A percentile compares a stretch with the other conserved stretches of the same genome.
Conservation (phyloP, 2,888 invertebrate genomes). For the Drosophila emarginata region DNA sequence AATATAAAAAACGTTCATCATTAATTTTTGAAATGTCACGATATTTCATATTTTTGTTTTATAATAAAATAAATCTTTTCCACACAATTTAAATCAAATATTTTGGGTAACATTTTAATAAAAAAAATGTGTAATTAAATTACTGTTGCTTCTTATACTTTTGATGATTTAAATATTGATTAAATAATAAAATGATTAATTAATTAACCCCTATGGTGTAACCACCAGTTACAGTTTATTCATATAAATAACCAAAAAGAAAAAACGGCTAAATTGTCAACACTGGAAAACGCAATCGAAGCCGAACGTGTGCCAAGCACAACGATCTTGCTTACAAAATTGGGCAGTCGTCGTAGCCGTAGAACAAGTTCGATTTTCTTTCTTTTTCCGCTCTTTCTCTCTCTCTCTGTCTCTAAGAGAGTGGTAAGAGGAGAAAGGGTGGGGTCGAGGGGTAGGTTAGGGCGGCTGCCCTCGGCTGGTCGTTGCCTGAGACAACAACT, state of each 20-base stretch:
- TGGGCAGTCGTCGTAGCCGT: slow-evolving; percentile 40
- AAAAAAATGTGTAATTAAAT: too few relatives aligned
- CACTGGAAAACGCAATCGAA: slow-evolving; percentile 32
- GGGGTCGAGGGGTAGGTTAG: slow-evolving; percentile 14
- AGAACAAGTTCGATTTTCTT: slow-evolving; percentile 69
- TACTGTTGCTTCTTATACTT: too few relatives aligned
- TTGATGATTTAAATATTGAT: too few relatives aligned
- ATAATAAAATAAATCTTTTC: too few relatives aligned
- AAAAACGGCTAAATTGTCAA: slow-evolving; percentile 2
- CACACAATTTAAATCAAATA: too few relatives aligned
- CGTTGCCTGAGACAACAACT: slow-evolving; percentile 27
- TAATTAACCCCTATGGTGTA: too few relatives aligned
- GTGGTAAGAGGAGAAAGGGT: not conserved
- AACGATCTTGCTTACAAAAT: slow-evolving; percentile 37
- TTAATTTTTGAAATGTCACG: too few relatives aligned
- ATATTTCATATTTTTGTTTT: too few relatives aligned
- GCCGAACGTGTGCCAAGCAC: slow-evolving; percentile 32
- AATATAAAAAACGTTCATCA: too few relatives aligned
- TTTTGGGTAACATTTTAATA: too few relatives aligned
- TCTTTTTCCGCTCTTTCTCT: not conserved
- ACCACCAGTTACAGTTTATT: too few relatives aligned
- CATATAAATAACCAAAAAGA: not conserved
- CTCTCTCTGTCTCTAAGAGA: not conserved
- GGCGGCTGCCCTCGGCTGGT: slow-evolving; percentile 29
- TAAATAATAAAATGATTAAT: too few relatives aligned